phyloP scores from a whole-genome alignment of 1,140 invertebrate genomes.

The Colletes gigas region DNA sequence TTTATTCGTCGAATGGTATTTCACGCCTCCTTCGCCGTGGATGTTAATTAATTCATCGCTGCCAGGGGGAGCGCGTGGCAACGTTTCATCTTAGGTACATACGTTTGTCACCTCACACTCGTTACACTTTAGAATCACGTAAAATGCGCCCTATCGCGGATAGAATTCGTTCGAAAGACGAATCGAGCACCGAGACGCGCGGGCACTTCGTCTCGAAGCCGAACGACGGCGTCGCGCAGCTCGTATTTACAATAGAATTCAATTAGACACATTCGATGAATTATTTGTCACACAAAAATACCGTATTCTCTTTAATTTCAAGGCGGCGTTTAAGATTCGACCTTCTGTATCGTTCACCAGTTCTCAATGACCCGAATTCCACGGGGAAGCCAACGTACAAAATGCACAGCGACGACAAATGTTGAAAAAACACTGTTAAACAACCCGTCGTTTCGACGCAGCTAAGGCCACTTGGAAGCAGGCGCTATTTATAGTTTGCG shows the following conservation, averaged over 20 bases:
- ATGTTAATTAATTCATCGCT: neutral
- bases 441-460: conserved; percentile 18
- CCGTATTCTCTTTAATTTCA: neutral
- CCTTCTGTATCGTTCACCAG: too few relatives aligned
- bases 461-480: neutral
- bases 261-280: too few relatives aligned
- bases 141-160: too few relatives aligned
- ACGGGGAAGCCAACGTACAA: neutral
- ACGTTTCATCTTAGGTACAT: neutral
- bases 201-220: too few relatives aligned
- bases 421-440: conserved; percentile 40
- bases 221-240: too few relatives aligned
- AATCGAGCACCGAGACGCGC: too few relatives aligned
- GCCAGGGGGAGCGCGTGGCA: neutral
- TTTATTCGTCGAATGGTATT: conserved; percentile 12
- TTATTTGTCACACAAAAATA: too few relatives aligned
- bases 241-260: too few relatives aligned
- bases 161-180: too few relatives aligned
- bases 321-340: neutral
- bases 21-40: neutral
- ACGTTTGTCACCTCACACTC: too few relatives aligned
- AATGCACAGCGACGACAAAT: neutral
- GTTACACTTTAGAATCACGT: too few relatives aligned
- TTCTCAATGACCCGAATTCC: neutral
- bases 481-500: conserved; percentile 39